Base-by-base conservation (phyloP, 2,797 vertebrate genomes). In the Danio aesculapii region DNA sequence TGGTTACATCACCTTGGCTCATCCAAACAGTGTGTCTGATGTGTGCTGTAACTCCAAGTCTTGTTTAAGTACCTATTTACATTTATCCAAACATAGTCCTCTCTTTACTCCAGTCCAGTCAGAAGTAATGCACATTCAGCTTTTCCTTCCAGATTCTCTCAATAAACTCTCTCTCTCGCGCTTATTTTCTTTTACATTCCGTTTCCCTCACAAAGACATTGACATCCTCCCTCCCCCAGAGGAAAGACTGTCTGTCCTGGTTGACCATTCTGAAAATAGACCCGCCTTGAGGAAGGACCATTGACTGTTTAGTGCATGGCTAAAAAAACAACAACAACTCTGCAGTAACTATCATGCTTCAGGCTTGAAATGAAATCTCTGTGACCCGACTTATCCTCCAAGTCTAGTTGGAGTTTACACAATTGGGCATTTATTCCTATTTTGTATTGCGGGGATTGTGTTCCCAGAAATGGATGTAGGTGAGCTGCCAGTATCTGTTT, bases 221-320 rank as follows among this genome's bases (percentile, higher is more conserved):
- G 68, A 66, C 14, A 21, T 78, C 11, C 66, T 64, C 75, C 75
- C 39, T 11, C 67, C 11, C 67, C 50, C 19, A 58, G 67, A 77
- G 70, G 66, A 83, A 63, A 71, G 19, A 19, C 43, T 43, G 55
- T 47, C 50, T 66, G 74, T 53, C 44, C 72, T 44, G 53, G 19
- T 69, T 85, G 71, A 74, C 58, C 72, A 10, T 63, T 80, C 59
- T 85, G 77, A 68, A 64, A 75, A 74, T 47, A 70, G 73, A 5
- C 47, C 57, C 21, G 46, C 58, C 50, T 77, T 52, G 43, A 77
- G 50, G 59, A 73, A 62, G 53, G 44, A 72, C 57, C 17, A 10
- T 17, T 44, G 19, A 66, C 57, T 44, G n/a, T 71, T 79, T 52
- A 50, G 55, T 58, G 63, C 30, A 30, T 30, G 30, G 14, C 50